These are phyloP conservation scores for Balaeniceps rex DNA, from an alignment of 2,113 vertebrate genomes.

Conservation along the genomic window DNA sequence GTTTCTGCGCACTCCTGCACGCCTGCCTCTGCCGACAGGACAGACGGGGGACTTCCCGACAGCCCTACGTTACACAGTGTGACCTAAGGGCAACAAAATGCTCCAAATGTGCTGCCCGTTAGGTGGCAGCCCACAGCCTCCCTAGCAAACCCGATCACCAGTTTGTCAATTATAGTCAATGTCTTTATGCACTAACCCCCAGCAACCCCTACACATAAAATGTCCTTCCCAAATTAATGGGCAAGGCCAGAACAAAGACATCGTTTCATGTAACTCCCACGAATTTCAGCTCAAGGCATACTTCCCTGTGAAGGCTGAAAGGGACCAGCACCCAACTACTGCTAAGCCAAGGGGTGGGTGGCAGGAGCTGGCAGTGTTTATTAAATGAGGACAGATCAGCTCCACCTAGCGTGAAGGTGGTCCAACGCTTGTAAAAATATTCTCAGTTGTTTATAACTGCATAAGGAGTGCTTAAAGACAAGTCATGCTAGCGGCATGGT, in stretches of 20 bases:
- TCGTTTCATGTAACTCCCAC: neutral
- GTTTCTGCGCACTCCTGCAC: neutral
- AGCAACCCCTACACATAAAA: neutral
- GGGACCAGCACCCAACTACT: neutral
- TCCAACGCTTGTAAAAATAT: neutral
- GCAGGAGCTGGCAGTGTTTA: neutral
- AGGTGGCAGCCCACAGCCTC: neutral
- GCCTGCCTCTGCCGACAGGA: neutral
- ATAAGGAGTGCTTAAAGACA: neutral
- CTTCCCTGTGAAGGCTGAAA: neutral
- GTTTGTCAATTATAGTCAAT: neutral
- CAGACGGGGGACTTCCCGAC: neutral
- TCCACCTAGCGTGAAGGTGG: neutral
- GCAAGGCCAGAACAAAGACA: neutral
- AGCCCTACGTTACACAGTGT: rapidly evolving
- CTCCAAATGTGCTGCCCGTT: neutral
- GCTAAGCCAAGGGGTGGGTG: neutral
- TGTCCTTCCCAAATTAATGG: neutral
- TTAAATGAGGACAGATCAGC: neutral
- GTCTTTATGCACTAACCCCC: neutral
- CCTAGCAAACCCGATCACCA: neutral
- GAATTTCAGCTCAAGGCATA: neutral
- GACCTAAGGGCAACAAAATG: neutral
- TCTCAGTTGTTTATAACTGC: neutral
- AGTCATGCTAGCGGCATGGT: neutral